Conservation (phyloP, 2,113 vertebrate genomes). For the Atlantisia rogersi region DNA sequence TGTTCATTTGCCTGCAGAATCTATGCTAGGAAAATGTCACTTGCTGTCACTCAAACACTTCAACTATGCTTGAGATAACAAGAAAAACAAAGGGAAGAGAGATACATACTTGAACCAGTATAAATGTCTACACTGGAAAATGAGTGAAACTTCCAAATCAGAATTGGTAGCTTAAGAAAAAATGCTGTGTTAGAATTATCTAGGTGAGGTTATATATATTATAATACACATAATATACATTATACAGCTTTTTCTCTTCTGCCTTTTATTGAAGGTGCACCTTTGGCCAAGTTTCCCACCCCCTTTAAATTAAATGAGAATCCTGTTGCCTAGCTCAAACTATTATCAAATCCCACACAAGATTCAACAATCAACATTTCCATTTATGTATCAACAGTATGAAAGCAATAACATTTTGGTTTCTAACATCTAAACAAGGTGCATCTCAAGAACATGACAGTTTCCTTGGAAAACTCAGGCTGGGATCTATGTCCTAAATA, state of each 20-base stretch:
- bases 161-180: neutral
- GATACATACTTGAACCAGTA: neutral
- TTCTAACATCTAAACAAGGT: neutral
- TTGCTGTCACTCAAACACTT: neutral
- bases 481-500: neutral
- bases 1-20: slow-evolving; percentile 18
- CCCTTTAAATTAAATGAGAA: neutral
- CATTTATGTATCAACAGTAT: neutral
- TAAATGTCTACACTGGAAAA: neutral
- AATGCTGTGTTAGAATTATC: neutral
- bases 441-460: neutral
- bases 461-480: neutral
- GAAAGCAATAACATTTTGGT: neutral
- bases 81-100: neutral
- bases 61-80: neutral
- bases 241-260: neutral
- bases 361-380: neutral
- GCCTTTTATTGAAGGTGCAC: neutral
- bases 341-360: neutral
- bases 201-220: neutral
- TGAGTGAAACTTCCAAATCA: neutral
- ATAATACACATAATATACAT: neutral
- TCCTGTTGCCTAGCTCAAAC: neutral
- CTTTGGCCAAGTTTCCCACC: neutral
- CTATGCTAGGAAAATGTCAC: neutral